phyloP scores from a whole-genome alignment of 1,140 invertebrate genomes.

The Neotoxoptera formosana region DNA sequence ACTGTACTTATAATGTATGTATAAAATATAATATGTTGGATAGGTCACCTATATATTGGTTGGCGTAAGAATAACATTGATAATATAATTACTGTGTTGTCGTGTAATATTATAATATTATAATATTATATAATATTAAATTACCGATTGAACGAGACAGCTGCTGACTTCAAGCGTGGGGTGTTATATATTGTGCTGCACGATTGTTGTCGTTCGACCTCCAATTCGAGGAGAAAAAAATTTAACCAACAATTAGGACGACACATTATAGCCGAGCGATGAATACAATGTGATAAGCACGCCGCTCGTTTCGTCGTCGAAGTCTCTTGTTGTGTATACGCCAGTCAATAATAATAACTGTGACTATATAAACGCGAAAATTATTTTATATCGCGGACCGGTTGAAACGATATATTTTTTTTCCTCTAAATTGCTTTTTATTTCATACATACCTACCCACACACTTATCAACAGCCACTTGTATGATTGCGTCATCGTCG shows the following conservation, averaged over 20 bases:
- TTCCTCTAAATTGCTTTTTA: conserved; percentile 20
- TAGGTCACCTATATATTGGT: too few relatives aligned
- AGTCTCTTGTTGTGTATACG: conserved; percentile 4
- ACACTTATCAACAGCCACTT: conserved; percentile 11
- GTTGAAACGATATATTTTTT: background rate
- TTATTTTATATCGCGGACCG: background rate
- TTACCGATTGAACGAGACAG: background rate
- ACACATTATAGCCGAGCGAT: background rate
- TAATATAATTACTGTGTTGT: background rate
- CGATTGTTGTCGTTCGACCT: conserved; percentile 18
- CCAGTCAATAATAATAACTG: background rate
- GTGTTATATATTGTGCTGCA: background rate
- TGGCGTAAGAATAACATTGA: background rate
- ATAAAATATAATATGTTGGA: background rate
- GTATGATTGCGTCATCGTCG: background rate
- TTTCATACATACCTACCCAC: conserved; percentile 22
- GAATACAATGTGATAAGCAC: background rate
- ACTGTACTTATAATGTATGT: too few relatives aligned
- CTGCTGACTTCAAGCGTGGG: conserved; percentile 30
- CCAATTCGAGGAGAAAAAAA: background rate
- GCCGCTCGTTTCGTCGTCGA: background rate
- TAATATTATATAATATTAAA: background rate
- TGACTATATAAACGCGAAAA: conserved; percentile 38
- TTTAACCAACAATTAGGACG: background rate
- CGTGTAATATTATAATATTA: too few relatives aligned